A percentile compares a stretch with the other conserved stretches of the same genome.
phyloP scores from a whole-genome alignment of 2,888 invertebrate genomes.

The Sialis fuliginosa region DNA sequence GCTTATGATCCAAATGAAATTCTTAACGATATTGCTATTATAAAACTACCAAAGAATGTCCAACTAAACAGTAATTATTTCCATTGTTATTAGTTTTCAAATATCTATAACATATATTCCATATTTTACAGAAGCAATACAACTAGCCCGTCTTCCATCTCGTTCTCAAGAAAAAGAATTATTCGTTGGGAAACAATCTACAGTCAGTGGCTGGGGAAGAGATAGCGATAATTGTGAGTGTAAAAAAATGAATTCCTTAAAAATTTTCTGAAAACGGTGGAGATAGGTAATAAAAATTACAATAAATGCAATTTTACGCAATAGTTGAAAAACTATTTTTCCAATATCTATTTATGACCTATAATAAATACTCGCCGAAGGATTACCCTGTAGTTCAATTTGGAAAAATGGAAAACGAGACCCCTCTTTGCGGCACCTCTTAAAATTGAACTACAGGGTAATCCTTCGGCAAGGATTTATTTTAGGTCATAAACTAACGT shows the following conservation, averaged over 20 bases:
- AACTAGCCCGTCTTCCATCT: constrained; percentile 22
- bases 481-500: no score
- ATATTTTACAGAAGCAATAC: constrained; percentile 21
- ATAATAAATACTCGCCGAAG: no score
- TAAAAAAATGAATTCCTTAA: neutral
- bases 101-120: neutral
- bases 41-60: neutral
- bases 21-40: constrained; percentile 1
- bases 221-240: constrained; percentile 17
- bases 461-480: no score
- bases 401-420: no score
- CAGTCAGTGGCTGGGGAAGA: constrained; percentile 31
- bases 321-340: no score
- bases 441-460: no score
- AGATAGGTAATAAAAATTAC: no score
- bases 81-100: neutral
- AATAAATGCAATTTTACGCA: no score
- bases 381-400: no score
- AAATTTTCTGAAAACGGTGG: no score
- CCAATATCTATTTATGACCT: no score
- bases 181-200: constrained; percentile 21
- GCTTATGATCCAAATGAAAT: neutral
- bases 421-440: no score
- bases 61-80: neutral
- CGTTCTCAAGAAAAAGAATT: constrained; percentile 18